Evolutionary conservation across 2,888 invertebrate species (phyloP), one percentile per base, ranked within the genome.

Genomic region (Cephus nigrinus): DNA sequence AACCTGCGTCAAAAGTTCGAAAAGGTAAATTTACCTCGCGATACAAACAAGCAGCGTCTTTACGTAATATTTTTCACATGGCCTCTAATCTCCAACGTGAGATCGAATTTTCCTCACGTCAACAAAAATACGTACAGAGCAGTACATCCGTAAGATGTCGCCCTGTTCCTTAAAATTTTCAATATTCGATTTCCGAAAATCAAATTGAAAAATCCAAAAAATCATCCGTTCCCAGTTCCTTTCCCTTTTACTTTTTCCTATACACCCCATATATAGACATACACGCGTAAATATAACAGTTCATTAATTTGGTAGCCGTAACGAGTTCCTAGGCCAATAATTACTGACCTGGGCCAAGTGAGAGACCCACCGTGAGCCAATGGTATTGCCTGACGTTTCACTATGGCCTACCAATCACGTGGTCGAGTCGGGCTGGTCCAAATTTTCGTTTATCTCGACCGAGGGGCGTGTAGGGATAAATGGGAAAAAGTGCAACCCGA

Each of bases 1-100:
- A 84, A 85, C 84, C 86, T 86, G 84, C 83, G 82, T 86, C 85
- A 85, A 86, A 87, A 84, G n/a, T 32, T 79, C 68, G 30, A 76
- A 78, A 81, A 77, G 82, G 78, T 79, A 77, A 84, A 83, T 81
- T 86, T 85, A 82, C 79, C 77, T 80, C 79, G 77, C 31, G 75
- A n/a, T 74, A 9, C 31, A 76, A 84, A 85, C 80, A 80, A 75
- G 12, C 74, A 80, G 80, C 80, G 80, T 69, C 72, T 12, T 68
- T 31, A 76, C 76, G 73, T 68, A 68, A 12, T 31, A 12, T 31
- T 2, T 71, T 15, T 71, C 31, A 12, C 3, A 12, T 3, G 31
- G 31, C 15, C 71, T 12, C 15, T 12, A 15, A 71, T 30, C 4
- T 5, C 12, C 4, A 31, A 12, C 3, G 12, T 15, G 15, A 12